Conservation (phyloP, 2,888 invertebrate species). For the Dynastes hyllus region DNA sequence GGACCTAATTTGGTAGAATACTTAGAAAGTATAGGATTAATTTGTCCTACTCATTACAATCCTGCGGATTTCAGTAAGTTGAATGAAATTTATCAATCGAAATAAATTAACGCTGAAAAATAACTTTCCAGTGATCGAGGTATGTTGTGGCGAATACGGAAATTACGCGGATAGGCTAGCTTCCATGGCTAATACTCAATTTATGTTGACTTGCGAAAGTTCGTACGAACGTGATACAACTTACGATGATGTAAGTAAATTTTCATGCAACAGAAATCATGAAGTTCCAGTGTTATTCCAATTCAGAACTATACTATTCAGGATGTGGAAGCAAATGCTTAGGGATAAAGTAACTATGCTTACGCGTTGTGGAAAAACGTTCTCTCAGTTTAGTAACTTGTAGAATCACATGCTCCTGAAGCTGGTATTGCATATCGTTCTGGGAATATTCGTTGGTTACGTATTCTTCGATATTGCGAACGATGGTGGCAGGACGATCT, state of each 20-base stretch:
- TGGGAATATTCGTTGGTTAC: slow-evolving; percentile 81
- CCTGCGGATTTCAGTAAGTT: slow-evolving; percentile 95
- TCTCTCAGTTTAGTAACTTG: slow-evolving; percentile 58
- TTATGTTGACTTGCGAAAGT: slow-evolving; percentile 13
- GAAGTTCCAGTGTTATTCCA: slow-evolving; percentile 72
- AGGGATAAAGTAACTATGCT: slow-evolving; percentile 78
- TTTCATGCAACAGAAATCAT: slow-evolving; percentile 67
- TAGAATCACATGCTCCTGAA: slow-evolving; percentile 84
- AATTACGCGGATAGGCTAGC: slow-evolving; percentile 81
- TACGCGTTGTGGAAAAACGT: too few species aligned
- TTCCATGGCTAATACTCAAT: slow-evolving; percentile 76
- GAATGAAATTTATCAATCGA: slow-evolving; percentile 32
- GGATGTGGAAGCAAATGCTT: slow-evolving; percentile 85
- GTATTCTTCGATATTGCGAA: slow-evolving; percentile 84
- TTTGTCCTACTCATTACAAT: slow-evolving; percentile 94
- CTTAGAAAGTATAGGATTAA: slow-evolving; percentile 82
- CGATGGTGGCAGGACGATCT: slow-evolving; percentile 87
- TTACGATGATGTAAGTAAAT: background rate
- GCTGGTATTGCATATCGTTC: slow-evolving; percentile 78
- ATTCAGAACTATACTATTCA: slow-evolving; percentile 77
- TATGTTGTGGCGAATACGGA: slow-evolving; percentile 87
- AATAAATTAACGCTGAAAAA: slow-evolving; percentile 6
- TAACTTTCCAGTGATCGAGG: slow-evolving; percentile 80
- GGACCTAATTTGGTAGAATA: slow-evolving; percentile 87
- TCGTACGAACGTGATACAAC: background rate